Conservation (phyloP, 2,797 vertebrate genomes). For the Oreonectes daqikongensis region DNA sequence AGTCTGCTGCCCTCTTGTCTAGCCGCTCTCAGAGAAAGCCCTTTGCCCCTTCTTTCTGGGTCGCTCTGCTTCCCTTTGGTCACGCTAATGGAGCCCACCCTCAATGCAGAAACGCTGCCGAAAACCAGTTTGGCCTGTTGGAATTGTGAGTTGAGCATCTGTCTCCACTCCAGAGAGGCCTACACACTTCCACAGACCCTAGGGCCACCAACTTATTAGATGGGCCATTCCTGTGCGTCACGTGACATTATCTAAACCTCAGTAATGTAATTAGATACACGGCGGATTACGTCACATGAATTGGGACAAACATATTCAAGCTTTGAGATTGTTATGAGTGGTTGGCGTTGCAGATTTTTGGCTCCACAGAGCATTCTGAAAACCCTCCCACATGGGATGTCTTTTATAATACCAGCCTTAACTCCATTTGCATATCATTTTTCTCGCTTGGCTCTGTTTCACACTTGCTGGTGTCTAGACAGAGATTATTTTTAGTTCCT, state of each 20-base stretch:
- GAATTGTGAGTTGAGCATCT: slow-evolving; percentile 45
- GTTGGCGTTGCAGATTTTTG: slow-evolving; percentile 3
- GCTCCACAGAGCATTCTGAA: slow-evolving; percentile 12
- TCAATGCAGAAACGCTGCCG: slow-evolving; percentile 64
- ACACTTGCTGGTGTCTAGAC: slow-evolving; percentile 60
- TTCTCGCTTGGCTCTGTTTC: slow-evolving; percentile 55
- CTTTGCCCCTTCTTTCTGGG: slow-evolving; percentile 55
- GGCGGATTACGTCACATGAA: slow-evolving; percentile 1
- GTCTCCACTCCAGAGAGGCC: slow-evolving; percentile 50
- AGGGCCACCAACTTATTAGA: slow-evolving; percentile 39
- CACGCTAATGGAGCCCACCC: slow-evolving; percentile 68
- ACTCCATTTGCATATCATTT: slow-evolving; percentile 57
- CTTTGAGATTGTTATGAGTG: slow-evolving; percentile 1
- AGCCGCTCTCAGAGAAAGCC: slow-evolving; percentile 58
- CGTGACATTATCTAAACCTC: slow-evolving; percentile 24
- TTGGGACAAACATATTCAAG: slow-evolving; percentile 15
- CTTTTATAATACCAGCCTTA: slow-evolving; percentile 43
- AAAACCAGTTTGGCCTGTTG: slow-evolving; percentile 55
- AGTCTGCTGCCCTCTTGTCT: slow-evolving; percentile 76
- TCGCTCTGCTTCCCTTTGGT: slow-evolving; percentile 72
- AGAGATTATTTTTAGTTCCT: slow-evolving; percentile 60
- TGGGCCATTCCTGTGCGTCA: neutral
- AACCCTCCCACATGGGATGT: slow-evolving; percentile 43
- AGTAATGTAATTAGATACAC: slow-evolving; percentile 28
- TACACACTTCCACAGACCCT: slow-evolving; percentile 42